Conservation (phyloP, 2,797 vertebrate genomes). For the Sciurus vulgaris region DNA sequence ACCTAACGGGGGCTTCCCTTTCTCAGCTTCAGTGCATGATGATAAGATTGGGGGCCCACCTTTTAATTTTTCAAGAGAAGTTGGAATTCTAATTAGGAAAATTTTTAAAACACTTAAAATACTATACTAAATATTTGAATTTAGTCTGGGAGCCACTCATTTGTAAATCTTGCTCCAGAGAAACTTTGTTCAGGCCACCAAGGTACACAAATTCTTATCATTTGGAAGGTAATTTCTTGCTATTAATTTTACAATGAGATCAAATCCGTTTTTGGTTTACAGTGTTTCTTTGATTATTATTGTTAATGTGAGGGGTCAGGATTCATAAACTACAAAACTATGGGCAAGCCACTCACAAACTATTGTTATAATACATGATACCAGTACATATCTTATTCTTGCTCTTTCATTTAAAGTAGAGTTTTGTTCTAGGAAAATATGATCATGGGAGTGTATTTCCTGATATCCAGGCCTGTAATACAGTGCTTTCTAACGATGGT, state of each 20-base stretch:
- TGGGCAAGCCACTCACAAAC: neutral
- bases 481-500: neutral
- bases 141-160: neutral
- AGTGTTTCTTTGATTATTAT: neutral
- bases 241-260: neutral
- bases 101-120: neutral
- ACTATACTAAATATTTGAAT: neutral
- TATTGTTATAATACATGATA: neutral
- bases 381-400: neutral
- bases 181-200: neutral
- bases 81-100: neutral
- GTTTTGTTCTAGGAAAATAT: slow-evolving; percentile 48
- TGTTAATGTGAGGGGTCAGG: neutral
- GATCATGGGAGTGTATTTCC: neutral
- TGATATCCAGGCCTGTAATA: neutral
- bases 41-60: neutral
- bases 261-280: neutral
- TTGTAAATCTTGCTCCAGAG: neutral
- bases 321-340: neutral
- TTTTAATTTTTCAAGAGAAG: neutral
- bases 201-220: neutral
- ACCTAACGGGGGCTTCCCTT: neutral
- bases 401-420: slow-evolving; percentile 16
- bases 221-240: neutral
- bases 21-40: neutral